Evolutionary conservation across 1,140 invertebrate species (phyloP).

Genomic region (Oncopodura yosiiana): DNA sequence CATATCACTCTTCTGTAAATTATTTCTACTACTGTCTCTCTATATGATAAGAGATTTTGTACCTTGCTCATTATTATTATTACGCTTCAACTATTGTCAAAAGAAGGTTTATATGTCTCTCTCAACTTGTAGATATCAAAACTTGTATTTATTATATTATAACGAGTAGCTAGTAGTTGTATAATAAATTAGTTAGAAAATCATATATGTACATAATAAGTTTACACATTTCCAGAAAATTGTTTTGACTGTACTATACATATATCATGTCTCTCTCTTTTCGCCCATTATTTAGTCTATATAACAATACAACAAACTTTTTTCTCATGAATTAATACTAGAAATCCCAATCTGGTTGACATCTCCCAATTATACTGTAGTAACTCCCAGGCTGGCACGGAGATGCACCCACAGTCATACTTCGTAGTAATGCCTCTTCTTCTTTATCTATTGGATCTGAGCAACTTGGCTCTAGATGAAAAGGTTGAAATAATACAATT

Average conservation of each 20-base stretch:
- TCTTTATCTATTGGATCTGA: neutral
- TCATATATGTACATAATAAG: too few relatives aligned
- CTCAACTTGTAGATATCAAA: too few relatives aligned
- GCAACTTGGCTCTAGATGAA: slow-evolving; percentile 9
- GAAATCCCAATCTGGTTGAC: slow-evolving; percentile 25
- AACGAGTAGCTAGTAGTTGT: too few relatives aligned
- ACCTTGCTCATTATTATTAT: too few relatives aligned
- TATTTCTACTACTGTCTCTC: too few relatives aligned
- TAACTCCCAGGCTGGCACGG: slow-evolving; percentile 18
- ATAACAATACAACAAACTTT: neutral
- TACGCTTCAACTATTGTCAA: too few relatives aligned
- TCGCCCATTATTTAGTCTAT: neutral
- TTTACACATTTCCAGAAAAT: neutral
- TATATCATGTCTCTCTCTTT: neutral
- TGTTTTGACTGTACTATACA: neutral
- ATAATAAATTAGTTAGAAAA: too few relatives aligned
- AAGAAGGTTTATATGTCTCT: too few relatives aligned
- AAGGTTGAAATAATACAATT: slow-evolving; percentile 1
- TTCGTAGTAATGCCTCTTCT: neutral
- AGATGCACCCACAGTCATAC: slow-evolving; percentile 1
- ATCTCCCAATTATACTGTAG: slow-evolving; percentile 23
- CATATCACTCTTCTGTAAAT: too few relatives aligned
- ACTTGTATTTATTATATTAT: too few relatives aligned
- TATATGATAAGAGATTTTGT: too few relatives aligned
- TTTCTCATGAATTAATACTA: neutral